Percentiles rank a stretch among this genome's conserved stretches.
phyloP scores from a whole-genome alignment of 2,797 vertebrate genomes.

The Rhadinocentrus ornatus region DNA sequence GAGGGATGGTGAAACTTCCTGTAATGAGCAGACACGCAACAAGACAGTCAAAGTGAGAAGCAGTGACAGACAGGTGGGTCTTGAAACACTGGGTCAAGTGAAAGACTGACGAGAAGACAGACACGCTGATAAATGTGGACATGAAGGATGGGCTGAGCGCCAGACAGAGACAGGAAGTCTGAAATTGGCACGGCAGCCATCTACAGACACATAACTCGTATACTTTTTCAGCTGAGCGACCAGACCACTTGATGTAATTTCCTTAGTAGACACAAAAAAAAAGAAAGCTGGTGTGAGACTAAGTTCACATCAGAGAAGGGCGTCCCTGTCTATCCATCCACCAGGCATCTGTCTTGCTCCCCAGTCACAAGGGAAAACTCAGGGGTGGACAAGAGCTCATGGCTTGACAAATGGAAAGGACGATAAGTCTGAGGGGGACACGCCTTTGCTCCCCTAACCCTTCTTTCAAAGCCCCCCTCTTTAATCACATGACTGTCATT shows the following conservation, averaged over 20 bases:
- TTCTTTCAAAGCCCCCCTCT: conserved; percentile 46
- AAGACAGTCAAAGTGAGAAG: conserved; percentile 38
- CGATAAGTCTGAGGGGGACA: conserved; percentile 31
- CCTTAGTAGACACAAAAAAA: conserved; percentile 24
- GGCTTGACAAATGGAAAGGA: conserved; percentile 63
- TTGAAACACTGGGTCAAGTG: conserved; percentile 61
- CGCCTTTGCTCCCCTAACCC: conserved; percentile 27
- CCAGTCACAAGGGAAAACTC: conserved; percentile 53
- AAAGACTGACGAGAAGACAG: conserved; percentile 25
- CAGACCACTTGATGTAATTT: conserved; percentile 10
- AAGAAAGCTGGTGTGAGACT: conserved; percentile 52
- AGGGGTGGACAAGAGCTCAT: conserved; percentile 54
- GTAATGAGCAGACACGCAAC: conserved; percentile 34
- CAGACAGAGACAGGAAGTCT: conserved; percentile 36
- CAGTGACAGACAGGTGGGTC: conserved; percentile 41
- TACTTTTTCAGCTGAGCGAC: conserved; percentile 9
- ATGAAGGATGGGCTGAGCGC: not conserved
- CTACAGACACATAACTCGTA: conserved; percentile 2
- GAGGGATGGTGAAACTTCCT: conserved; percentile 64
- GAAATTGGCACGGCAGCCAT: conserved; percentile 2
- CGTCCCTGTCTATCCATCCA: conserved; percentile 50
- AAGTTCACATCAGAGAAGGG: conserved; percentile 54
- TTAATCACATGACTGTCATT: conserved; percentile 60
- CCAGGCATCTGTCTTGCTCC: conserved; percentile 58
- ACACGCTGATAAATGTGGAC: conserved; percentile 15